A percentile compares a stretch with the other conserved stretches of the same genome.
These are phyloP conservation scores for Drosophila sulfurigaster DNA, from an alignment of 1,140 invertebrate genomes.

Conservation along the genomic window DNA sequence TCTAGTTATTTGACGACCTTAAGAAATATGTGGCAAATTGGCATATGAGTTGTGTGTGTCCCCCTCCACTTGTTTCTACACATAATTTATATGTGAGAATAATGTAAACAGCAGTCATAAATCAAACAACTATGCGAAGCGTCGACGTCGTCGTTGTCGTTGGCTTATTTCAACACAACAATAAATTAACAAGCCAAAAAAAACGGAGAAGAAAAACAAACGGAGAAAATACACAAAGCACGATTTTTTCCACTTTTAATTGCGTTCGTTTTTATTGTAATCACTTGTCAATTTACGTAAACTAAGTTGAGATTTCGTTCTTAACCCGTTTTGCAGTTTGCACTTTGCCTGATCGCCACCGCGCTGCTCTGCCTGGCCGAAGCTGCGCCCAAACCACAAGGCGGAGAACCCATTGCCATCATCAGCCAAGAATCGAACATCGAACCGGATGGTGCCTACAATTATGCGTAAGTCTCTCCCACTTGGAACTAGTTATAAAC, in stretches of 20 bases:
- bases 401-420: conserved; percentile 87
- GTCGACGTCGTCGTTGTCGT: conserved; percentile 1
- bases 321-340: conserved; percentile 62
- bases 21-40: conserved; percentile 54
- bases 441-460: conserved; percentile 88
- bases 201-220: neutral
- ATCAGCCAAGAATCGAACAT: conserved; percentile 89
- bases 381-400: conserved; percentile 86
- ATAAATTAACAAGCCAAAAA: conserved; percentile 25
- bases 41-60: conserved; percentile 15
- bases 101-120: conserved; percentile 48
- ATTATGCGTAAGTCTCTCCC: conserved; percentile 85
- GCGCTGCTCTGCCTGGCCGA: conserved; percentile 76
- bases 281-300: conserved; percentile 44
- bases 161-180: conserved; percentile 44
- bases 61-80: neutral
- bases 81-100: conserved; percentile 42
- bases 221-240: conserved; percentile 18
- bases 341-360: conserved; percentile 70
- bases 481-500: conserved; percentile 19
- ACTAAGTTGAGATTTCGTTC: conserved; percentile 46
- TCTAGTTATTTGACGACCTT: conserved; percentile 72
- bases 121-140: conserved; percentile 50
- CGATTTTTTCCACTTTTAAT: conserved; percentile 37
- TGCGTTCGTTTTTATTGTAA: conserved; percentile 38